Evolutionary conservation across 1,140 invertebrate species (phyloP), one percentile per base, ranked within the genome.

Genomic region (Cotesia typhae): DNA sequence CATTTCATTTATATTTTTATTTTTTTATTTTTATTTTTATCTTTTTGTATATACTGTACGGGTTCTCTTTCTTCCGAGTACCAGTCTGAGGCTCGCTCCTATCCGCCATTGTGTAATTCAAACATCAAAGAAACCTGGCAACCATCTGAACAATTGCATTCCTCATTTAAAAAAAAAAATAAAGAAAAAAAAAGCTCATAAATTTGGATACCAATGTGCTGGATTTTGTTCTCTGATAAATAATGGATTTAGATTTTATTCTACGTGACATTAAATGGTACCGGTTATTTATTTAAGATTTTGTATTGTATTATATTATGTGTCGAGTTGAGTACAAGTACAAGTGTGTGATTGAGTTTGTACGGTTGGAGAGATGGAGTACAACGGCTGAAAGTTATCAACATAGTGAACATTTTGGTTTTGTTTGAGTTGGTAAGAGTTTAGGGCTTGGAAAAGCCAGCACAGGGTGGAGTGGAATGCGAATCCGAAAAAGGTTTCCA

Each of bases 61-160:
- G 61, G 10, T 64, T 64, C 60, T 70, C 35, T 61, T 14, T 14
- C 36, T 55, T 64, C 41, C 35, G n/a, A 47, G 41, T 9, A 6
- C 10, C 41, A n/a, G 52, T 60, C 38, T 1, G 28, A 28, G 28
- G 28, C 28, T 28, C 28, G 28, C 28, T 28, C 28, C 28, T 28
- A 28, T 28, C 28, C 60, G 60, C 69, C 69, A 71, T 71, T 71
- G 69, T 71, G 60, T 71, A 71, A 71, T 47, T 63, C 60, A 41
- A 60, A 71, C 60, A 71, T 66, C 70, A 65, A 71, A 71, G 63
- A 38, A 51, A 38, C 28, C 6, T 47, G 63, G 37, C 63, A 7
- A 65, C 9, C 12, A 36, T 28, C 20, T 60, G 59, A 60, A 60
- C 59, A 60, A 60, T 60, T 60, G 20, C 20, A 35, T 28, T 60